A percentile compares a stretch with the other conserved stretches of the same genome.
Evolutionary conservation across 2,113 vertebrate genomes (phyloP).

Genomic region (Tachycineta bicolor): DNA sequence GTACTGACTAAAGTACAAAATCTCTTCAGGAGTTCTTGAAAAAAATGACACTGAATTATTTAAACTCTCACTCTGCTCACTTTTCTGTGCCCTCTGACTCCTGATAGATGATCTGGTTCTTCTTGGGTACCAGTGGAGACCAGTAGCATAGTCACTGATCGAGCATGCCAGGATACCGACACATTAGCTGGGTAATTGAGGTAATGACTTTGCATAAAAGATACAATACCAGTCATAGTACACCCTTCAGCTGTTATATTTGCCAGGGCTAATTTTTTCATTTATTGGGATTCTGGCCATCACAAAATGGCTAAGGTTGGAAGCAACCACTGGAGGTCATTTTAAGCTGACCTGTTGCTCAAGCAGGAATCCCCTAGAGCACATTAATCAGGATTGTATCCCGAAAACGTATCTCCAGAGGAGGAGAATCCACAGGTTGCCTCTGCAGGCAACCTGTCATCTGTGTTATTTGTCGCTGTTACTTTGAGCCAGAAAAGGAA

Average conservation of each 20-base stretch:
- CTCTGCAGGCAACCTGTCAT: neutral
- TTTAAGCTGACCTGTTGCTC: neutral
- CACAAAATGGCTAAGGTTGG: neutral
- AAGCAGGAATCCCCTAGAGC: neutral
- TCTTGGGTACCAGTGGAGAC: neutral
- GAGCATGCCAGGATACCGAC: neutral
- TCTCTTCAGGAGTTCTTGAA: neutral
- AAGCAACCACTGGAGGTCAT: neutral
- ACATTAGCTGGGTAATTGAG: neutral
- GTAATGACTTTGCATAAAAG: neutral
- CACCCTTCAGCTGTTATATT: neutral
- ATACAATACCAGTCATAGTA: rapidly evolving
- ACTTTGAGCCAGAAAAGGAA: neutral
- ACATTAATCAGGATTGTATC: rapidly evolving
- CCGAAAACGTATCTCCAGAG: neutral
- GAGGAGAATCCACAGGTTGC: neutral
- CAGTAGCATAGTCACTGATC: neutral
- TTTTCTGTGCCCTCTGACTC: neutral
- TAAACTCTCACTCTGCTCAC: neutral
- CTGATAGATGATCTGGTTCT: neutral
- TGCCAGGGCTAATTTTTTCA: neutral
- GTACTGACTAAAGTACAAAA: neutral
- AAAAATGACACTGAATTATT: neutral
- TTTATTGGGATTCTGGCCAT: neutral
- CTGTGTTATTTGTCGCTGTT: neutral